phyloP scores from a whole-genome alignment of 2,113 vertebrate genomes.

The Scomber japonicus region DNA sequence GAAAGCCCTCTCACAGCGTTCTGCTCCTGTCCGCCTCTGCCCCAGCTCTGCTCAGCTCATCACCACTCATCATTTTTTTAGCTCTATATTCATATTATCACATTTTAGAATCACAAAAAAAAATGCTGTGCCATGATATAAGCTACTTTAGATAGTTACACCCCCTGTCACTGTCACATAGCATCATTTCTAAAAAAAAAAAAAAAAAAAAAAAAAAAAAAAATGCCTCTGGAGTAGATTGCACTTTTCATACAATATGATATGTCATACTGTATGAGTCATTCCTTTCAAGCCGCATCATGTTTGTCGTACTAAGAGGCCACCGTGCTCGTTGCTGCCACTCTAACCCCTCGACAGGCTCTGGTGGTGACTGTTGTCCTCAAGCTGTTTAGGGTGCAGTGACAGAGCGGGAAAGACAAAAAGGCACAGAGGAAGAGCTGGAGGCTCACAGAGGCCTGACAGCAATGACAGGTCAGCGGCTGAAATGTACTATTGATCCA shows the following conservation, averaged over 20 bases:
- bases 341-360: not conserved
- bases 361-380: not conserved
- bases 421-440: constrained; percentile 32
- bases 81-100: not conserved
- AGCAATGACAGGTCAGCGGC: constrained; percentile 32
- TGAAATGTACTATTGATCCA: constrained; percentile 66
- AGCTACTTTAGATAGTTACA: too few species aligned
- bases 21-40: too few species aligned
- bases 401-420: constrained; percentile 1
- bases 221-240: not conserved
- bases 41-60: too few species aligned
- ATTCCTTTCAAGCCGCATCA: not conserved
- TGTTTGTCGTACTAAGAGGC: not conserved
- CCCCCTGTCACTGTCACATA: not conserved
- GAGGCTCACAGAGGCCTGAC: constrained; percentile 26
- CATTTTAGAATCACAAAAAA: not conserved
- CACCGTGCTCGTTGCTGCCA: not conserved
- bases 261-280: not conserved
- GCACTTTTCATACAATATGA: too few species aligned
- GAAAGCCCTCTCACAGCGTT: too few species aligned
- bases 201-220: too few species aligned
- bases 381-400: not conserved
- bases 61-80: not conserved
- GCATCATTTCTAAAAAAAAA: not conserved
- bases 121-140: not conserved